A percentile compares a stretch with the other conserved stretches of the same genome.
phyloP scores from a whole-genome alignment of 1,140 invertebrate genomes.

The Lepidurus apus region DNA sequence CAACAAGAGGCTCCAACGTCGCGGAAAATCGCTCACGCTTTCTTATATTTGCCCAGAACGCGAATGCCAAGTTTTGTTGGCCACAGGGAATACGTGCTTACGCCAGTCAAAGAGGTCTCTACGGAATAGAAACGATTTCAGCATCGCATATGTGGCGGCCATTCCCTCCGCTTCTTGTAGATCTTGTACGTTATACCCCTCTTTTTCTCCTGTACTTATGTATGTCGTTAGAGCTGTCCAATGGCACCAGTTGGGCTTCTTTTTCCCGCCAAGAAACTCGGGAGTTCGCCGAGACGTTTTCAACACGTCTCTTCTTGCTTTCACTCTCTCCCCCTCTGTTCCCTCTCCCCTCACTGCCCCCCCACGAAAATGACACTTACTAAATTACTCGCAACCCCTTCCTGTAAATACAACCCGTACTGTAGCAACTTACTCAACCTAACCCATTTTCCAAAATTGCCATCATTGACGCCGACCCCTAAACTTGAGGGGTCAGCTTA shows the following conservation, averaged over 20 bases:
- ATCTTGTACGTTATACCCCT: background rate
- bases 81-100: background rate
- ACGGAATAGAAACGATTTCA: background rate
- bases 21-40: conserved; percentile 4
- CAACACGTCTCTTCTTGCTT: background rate
- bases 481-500: conserved; percentile 10
- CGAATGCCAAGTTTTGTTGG: background rate
- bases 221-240: background rate
- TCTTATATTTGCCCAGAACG: background rate
- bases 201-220: background rate
- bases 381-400: background rate
- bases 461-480: background rate
- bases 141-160: background rate
- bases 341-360: background rate
- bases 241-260: background rate
- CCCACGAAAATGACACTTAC: background rate
- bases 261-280: background rate
- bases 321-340: background rate
- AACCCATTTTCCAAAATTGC: conserved; percentile 6
- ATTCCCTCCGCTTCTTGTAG: too few relatives aligned
- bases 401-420: background rate
- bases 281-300: background rate
- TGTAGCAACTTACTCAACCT: conserved; percentile 11
- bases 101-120: background rate
- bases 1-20: background rate